Percentiles rank a stretch among this genome's conserved stretches.
phyloP scores from a whole-genome alignment of 2,113 vertebrate genomes.

The Argyrosomus japonicus region DNA sequence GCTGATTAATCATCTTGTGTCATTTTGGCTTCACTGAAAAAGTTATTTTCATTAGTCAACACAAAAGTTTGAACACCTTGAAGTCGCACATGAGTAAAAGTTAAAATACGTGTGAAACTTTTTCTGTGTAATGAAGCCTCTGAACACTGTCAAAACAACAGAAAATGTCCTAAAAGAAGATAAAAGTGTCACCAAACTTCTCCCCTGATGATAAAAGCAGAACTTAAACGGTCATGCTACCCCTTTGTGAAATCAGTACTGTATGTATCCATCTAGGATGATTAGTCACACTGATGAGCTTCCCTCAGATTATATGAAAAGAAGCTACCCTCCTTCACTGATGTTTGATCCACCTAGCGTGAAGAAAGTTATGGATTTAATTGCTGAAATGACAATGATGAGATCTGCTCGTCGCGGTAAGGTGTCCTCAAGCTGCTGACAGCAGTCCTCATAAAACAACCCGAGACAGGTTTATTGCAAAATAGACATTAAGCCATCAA shows the following conservation, averaged over 20 bases:
- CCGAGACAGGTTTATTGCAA: background rate
- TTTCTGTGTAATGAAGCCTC: background rate
- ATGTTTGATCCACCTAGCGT: slow-evolving; percentile 40
- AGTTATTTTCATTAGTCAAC: slow-evolving; percentile 3
- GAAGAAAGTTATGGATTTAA: slow-evolving; percentile 37
- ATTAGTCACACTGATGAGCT: slow-evolving; percentile 61
- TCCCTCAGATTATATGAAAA: slow-evolving; percentile 40
- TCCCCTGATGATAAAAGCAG: background rate
- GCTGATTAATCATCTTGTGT: background rate
- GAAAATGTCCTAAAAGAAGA: background rate
- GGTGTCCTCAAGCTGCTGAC: slow-evolving; percentile 33
- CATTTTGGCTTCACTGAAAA: background rate
- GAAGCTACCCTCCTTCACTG: slow-evolving; percentile 14
- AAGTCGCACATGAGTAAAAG: background rate
- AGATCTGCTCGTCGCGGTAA: slow-evolving; percentile 20
- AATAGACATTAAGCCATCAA: slow-evolving; percentile 3
- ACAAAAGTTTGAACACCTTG: background rate
- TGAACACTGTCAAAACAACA: background rate
- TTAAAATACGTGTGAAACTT: background rate
- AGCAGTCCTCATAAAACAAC: slow-evolving; percentile 8
- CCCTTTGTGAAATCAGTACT: slow-evolving; percentile 41
- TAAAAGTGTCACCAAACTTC: slow-evolving; percentile 12
- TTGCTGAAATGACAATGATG: slow-evolving; percentile 31
- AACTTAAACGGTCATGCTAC: slow-evolving; percentile 15
- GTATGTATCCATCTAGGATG: slow-evolving; percentile 28